Evolutionary conservation across 2,113 vertebrate genomes (phyloP).

Genomic region (Murina feae): DNA sequence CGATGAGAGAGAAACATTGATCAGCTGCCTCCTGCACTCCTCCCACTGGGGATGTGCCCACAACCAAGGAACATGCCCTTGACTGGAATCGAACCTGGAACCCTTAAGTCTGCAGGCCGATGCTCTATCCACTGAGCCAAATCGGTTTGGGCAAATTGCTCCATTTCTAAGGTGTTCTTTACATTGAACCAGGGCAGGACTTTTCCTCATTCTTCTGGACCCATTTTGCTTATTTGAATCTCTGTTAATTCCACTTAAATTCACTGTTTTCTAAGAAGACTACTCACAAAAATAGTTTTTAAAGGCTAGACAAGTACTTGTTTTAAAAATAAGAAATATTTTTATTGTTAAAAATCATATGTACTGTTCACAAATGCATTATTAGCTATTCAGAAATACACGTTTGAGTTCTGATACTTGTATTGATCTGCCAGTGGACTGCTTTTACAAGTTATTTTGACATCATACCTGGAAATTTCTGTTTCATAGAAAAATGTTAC

Average conservation of each 20-base stretch:
- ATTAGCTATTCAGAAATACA: not conserved
- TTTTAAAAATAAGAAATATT: not conserved
- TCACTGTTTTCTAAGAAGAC: not conserved
- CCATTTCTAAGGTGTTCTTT: not conserved
- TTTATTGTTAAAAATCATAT: constrained; percentile 44
- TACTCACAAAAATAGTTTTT: not conserved
- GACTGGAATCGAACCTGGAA: too few relatives aligned
- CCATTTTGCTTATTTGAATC: not conserved
- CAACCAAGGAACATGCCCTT: too few relatives aligned
- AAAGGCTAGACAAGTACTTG: not conserved
- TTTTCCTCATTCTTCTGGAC: not conserved
- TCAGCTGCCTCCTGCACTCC: too few relatives aligned
- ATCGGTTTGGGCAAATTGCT: too few relatives aligned
- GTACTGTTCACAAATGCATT: constrained; percentile 10
- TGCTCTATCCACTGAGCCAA: too few relatives aligned
- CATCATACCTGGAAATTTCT: not conserved
- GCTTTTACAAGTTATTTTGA: constrained; percentile 2
- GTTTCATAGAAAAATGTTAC: not conserved
- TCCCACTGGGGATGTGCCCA: too few relatives aligned
- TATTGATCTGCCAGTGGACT: not conserved
- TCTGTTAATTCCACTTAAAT: not conserved
- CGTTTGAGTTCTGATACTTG: constrained; percentile 49
- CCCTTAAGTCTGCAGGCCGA: too few relatives aligned
- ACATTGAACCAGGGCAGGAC: not conserved
- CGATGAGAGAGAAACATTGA: too few relatives aligned